phyloP scores from a whole-genome alignment of 2,888 invertebrate genomes.

The Apamea sordens region DNA sequence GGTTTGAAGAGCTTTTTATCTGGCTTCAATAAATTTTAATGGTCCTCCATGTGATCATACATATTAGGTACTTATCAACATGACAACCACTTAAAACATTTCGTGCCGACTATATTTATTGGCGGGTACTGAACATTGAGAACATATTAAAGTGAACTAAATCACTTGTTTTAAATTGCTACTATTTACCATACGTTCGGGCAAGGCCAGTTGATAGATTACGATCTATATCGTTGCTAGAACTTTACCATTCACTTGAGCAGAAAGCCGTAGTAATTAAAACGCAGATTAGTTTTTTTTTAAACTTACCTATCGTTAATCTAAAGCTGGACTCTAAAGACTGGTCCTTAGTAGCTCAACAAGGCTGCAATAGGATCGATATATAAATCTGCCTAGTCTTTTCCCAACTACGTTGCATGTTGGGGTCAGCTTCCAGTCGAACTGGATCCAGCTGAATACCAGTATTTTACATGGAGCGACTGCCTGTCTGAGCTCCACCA shows the following conservation, averaged over 20 bases:
- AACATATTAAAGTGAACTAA: slow-evolving; percentile 56
- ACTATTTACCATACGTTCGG: slow-evolving; percentile 64
- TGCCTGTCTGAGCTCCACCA: not conserved
- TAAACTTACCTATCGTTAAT: not conserved
- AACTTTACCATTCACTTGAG: slow-evolving; percentile 63
- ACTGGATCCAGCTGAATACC: not conserved
- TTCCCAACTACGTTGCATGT: not conserved
- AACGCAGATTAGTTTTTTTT: slow-evolving; percentile 29
- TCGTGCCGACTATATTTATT: slow-evolving; percentile 54
- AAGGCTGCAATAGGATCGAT: not conserved
- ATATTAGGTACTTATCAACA: slow-evolving; percentile 31
- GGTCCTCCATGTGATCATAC: slow-evolving; percentile 30
- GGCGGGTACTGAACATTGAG: slow-evolving; percentile 58
- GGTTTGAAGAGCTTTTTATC: slow-evolving; percentile 36
- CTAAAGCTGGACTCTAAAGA: not conserved
- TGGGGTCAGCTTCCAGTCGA: not conserved
- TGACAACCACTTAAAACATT: slow-evolving; percentile 61
- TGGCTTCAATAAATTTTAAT: slow-evolving; percentile 35
- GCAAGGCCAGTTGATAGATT: slow-evolving; percentile 69
- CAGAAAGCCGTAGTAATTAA: slow-evolving; percentile 51
- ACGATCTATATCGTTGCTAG: slow-evolving; percentile 56
- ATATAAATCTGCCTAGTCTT: not conserved
- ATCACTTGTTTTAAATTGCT: slow-evolving; percentile 68
- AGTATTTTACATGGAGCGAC: not conserved
- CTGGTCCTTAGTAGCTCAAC: not conserved